Conservation (phyloP, 37 sponge, comb jelly and placozoan genomes). For the Axinella damicornis region DNA sequence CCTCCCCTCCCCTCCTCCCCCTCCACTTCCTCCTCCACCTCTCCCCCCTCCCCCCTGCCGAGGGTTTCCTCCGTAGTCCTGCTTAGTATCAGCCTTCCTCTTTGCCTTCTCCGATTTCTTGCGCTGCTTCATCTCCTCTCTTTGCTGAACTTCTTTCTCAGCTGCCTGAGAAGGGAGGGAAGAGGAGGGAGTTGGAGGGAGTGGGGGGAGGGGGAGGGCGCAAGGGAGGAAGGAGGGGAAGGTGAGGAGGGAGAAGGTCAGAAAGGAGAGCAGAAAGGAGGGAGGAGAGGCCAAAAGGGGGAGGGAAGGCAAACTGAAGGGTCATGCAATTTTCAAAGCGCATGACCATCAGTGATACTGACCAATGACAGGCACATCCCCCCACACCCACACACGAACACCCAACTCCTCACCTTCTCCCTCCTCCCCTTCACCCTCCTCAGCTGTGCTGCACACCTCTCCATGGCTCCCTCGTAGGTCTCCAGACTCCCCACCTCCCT, state of each 20-base stretch:
- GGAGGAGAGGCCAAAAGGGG: neutral
- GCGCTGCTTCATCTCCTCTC: constrained; percentile 30
- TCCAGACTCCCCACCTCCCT: constrained; percentile 71
- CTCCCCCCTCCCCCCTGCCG: neutral
- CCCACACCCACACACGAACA: neutral
- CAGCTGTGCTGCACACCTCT: constrained; percentile 55
- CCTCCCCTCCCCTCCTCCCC: too few species aligned
- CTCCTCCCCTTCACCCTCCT: constrained; percentile 47
- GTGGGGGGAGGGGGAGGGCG: neutral
- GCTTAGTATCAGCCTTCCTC: neutral
- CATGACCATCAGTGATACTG: neutral
- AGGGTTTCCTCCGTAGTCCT: too few species aligned
- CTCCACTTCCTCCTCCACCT: too few species aligned
- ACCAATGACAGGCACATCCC: constrained; percentile 13
- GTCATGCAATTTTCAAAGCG: too few species aligned
- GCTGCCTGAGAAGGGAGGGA: constrained; percentile 25
- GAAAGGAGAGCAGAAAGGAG: too few species aligned
- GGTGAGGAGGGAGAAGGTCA: too few species aligned
- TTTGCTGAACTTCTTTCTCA: constrained; percentile 40
- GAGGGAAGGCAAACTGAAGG: too few species aligned
- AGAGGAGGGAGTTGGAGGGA: too few species aligned
- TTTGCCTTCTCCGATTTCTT: constrained; percentile 35
- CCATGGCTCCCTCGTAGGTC: constrained; percentile 47
- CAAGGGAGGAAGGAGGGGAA: neutral
- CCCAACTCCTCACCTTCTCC: constrained; percentile 46